phyloP scores from a whole-genome alignment of 1,140 invertebrate species.

The Drosophila repletoides region DNA sequence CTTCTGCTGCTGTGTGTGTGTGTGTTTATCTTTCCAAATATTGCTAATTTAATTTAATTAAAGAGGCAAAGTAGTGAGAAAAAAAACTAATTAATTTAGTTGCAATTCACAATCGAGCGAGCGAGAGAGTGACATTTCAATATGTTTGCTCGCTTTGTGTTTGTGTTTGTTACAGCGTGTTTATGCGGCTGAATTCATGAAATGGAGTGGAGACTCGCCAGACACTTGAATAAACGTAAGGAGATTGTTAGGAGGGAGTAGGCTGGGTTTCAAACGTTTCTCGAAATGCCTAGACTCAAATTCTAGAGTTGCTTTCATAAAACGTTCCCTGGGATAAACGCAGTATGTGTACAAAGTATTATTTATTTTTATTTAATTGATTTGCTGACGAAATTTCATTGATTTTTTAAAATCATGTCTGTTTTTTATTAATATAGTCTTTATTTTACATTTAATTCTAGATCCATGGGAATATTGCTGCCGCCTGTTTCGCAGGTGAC shows the following conservation, averaged over 20 bases:
- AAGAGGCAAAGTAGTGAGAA: constrained; percentile 9
- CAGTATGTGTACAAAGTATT: no score
- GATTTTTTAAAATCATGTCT: constrained; percentile 45
- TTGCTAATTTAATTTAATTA: constrained; percentile 63
- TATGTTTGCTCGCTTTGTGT: constrained; percentile 16
- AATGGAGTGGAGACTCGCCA: no score
- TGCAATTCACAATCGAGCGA: neutral
- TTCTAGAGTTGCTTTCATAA: no score
- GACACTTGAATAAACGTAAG: no score
- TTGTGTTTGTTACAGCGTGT: neutral
- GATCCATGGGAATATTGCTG: constrained; percentile 90
- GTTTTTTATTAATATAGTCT: neutral
- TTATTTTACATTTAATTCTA: constrained; percentile 64
- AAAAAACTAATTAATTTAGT: constrained; percentile 34
- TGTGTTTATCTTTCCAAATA: constrained; percentile 26
- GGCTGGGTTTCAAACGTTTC: no score
- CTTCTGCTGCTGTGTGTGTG: no score
- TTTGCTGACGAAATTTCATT: constrained; percentile 37
- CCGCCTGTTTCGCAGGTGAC: constrained; percentile 87
- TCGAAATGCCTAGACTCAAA: no score
- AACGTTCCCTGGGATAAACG: no score
- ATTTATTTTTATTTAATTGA: no score
- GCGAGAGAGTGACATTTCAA: neutral
- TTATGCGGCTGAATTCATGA: no score
- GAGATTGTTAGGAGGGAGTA: no score